phyloP scores from a whole-genome alignment of 2,888 invertebrate genomes.

The Ennomos erosarius region DNA sequence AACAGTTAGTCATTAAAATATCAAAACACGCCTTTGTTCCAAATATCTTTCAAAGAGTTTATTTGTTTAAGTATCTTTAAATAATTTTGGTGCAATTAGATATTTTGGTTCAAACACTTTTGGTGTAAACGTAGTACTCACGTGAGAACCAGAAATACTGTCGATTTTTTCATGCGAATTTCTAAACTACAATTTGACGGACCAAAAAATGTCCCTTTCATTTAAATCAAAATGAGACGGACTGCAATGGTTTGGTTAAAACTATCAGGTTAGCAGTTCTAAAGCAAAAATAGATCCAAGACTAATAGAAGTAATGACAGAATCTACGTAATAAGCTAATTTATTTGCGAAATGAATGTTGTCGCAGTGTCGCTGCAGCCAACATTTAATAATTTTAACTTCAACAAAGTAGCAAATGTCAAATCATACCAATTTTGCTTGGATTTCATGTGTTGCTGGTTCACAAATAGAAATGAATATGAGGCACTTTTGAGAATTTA shows the following conservation, averaged over 20 bases:
- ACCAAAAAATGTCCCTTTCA: too few relatives aligned
- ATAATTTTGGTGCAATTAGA: conserved; percentile 30
- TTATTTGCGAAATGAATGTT: conserved; percentile 9
- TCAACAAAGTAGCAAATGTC: conserved; percentile 6
- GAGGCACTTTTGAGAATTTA: too few relatives aligned
- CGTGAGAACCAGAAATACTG: conserved; percentile 23
- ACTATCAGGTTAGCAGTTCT: not conserved
- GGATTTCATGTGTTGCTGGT: not conserved
- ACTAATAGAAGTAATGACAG: not conserved
- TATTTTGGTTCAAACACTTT: conserved; percentile 14
- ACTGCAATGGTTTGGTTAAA: too few relatives aligned
- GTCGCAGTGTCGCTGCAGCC: conserved; percentile 7
- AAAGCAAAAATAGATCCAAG: conserved; percentile 22
- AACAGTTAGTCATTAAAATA: conserved; percentile 28
- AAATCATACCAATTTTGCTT: conserved; percentile 3
- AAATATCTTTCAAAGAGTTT: conserved; percentile 13
- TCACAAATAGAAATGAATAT: too few relatives aligned
- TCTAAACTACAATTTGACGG: too few relatives aligned
- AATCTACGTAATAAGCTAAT: conserved; percentile 1
- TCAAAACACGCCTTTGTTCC: conserved; percentile 29
- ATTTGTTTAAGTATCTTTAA: conserved; percentile 14
- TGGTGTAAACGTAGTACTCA: conserved; percentile 15
- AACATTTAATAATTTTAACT: not conserved
- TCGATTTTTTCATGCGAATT: too few relatives aligned
- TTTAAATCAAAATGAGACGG: too few relatives aligned